These are phyloP conservation scores for Rhineura floridana DNA, from an alignment of 2,113 vertebrate species.

Conservation along the genomic window DNA sequence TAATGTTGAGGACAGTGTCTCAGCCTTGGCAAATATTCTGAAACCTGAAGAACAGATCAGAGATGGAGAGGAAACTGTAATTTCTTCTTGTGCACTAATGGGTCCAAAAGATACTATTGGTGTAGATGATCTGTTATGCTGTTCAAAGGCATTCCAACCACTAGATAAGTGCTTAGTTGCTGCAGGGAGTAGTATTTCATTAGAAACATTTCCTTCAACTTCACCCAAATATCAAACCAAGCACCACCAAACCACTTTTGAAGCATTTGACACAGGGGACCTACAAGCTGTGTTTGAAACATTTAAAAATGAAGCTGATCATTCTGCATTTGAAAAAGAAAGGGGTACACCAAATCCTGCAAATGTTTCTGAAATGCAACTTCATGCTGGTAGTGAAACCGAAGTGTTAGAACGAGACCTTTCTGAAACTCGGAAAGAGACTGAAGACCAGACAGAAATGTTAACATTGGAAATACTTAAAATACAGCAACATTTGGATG, in stretches of 20 bases:
- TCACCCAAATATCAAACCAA: conserved; percentile 12
- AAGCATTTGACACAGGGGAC: neutral
- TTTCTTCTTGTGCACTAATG: neutral
- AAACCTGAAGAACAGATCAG: neutral
- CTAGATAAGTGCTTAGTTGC: neutral
- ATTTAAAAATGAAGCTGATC: neutral
- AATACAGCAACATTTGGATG: neutral
- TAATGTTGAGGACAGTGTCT: neutral
- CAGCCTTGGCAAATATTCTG: neutral
- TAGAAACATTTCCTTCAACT: conserved; percentile 10
- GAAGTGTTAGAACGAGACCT: conserved; percentile 27
- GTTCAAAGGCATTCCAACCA: conserved; percentile 4
- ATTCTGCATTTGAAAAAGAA: neutral
- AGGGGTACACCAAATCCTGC: neutral
- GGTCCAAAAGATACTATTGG: conserved; percentile 27
- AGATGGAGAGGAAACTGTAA: neutral
- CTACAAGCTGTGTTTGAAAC: neutral
- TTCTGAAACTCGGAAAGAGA: neutral
- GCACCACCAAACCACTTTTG: neutral
- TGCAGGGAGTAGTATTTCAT: conserved; percentile 10
- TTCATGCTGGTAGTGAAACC: neutral
- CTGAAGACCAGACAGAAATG: conserved; percentile 21
- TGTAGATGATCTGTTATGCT: neutral
- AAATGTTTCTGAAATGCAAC: neutral
- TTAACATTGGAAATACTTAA: neutral